phyloP scores from a whole-genome alignment of 2,113 vertebrate species.

The Scalopus aquaticus region DNA sequence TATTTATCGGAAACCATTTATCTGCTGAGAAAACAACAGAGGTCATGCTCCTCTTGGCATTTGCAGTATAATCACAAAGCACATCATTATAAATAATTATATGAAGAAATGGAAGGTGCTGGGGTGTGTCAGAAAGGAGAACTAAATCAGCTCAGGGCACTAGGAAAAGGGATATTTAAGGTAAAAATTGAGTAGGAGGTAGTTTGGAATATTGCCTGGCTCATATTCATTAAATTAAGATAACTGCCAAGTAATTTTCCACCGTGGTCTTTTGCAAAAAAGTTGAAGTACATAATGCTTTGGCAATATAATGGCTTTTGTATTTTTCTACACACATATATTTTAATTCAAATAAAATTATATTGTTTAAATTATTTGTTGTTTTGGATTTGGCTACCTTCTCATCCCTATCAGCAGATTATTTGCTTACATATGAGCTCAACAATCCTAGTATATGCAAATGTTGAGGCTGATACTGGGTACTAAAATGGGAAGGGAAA shows the following conservation, averaged over 20 bases:
- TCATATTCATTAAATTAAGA: neutral
- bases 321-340: neutral
- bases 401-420: neutral
- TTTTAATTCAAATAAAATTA: conserved; percentile 13
- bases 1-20: conserved; percentile 14
- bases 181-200: neutral
- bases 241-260: neutral
- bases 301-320: neutral
- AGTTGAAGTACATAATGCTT: neutral
- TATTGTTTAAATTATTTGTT: neutral
- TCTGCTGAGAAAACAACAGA: neutral
- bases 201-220: neutral
- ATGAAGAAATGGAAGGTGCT: neutral
- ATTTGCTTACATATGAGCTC: neutral
- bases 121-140: neutral
- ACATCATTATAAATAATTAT: neutral
- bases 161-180: conserved; percentile 19
- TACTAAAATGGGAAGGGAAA: neutral
- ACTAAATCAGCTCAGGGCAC: neutral
- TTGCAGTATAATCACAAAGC: neutral
- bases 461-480: neutral
- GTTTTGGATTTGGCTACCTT: neutral
- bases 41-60: neutral
- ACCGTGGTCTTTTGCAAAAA: neutral
- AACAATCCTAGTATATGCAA: neutral